These are phyloP conservation scores for Formica aserva DNA, from an alignment of 2,888 invertebrate genomes.

Conservation along the genomic window DNA sequence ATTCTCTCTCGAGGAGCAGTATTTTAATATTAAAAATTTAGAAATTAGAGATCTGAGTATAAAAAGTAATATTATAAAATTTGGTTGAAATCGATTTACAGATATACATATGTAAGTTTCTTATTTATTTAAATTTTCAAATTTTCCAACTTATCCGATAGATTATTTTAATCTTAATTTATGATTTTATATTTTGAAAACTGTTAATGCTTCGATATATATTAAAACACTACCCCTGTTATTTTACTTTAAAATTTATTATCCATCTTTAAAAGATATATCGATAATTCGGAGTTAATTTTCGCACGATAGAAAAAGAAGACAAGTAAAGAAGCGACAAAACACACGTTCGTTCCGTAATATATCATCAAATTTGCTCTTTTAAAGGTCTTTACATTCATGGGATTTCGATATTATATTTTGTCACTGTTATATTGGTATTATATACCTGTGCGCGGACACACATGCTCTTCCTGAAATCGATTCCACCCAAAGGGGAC, in stretches of 20 bases:
- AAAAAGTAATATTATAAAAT: not conserved
- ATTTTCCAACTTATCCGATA: not conserved
- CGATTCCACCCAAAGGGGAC: constrained; percentile 28
- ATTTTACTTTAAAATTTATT: not conserved
- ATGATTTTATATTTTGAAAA: not conserved
- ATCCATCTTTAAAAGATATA: not conserved
- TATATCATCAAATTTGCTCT: not conserved
- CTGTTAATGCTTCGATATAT: not conserved
- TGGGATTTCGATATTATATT: constrained; percentile 17
- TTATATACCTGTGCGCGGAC: constrained; percentile 8
- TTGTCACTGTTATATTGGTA: not conserved
- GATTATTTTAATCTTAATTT: not conserved
- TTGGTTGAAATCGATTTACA: not conserved
- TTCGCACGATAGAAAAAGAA: not conserved
- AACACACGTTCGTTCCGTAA: not conserved
- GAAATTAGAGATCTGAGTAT: no score
- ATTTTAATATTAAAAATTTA: constrained; percentile 9
- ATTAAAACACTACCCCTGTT: not conserved
- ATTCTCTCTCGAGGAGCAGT: not conserved
- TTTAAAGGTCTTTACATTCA: not conserved
- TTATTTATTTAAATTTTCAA: no score
- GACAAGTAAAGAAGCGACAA: not conserved
- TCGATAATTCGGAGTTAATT: not conserved
- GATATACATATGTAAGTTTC: not conserved
- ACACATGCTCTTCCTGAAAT: constrained; percentile 37